A percentile compares a stretch with the other conserved stretches of the same genome.
Evolutionary conservation across 2,797 vertebrate genomes (phyloP).

Genomic region (Lophius americanus): DNA sequence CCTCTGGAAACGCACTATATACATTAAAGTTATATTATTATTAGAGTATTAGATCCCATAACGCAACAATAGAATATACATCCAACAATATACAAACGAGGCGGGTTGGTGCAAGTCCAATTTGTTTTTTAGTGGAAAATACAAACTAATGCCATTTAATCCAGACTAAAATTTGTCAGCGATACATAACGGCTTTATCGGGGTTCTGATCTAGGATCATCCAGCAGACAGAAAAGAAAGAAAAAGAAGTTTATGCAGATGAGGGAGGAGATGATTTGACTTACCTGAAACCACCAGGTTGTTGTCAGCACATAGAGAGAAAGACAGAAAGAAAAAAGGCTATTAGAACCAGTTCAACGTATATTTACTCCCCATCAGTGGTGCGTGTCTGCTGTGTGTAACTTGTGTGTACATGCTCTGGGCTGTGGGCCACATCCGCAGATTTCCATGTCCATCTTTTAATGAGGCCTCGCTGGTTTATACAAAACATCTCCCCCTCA

Average conservation of each 20-base stretch:
- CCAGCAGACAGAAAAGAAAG: slow-evolving; percentile 25
- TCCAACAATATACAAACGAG: slow-evolving; percentile 18
- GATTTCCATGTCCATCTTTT: slow-evolving; percentile 61
- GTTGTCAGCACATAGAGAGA: slow-evolving; percentile 58
- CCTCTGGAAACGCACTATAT: neutral
- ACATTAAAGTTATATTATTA: neutral
- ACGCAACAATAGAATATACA: slow-evolving; percentile 42
- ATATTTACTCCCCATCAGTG: neutral
- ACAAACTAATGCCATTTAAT: slow-evolving; percentile 38
- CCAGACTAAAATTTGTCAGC: slow-evolving; percentile 25
- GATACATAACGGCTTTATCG: slow-evolving; percentile 18
- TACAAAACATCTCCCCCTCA: slow-evolving; percentile 44
- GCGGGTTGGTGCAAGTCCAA: slow-evolving; percentile 14
- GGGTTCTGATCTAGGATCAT: slow-evolving; percentile 48
- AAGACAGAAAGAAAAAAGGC: slow-evolving; percentile 23
- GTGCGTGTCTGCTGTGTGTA: neutral
- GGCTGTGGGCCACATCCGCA: slow-evolving; percentile 61
- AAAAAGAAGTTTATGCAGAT: slow-evolving; percentile 25
- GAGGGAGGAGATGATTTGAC: slow-evolving; percentile 43
- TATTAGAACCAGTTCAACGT: slow-evolving; percentile 29
- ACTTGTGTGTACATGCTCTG: slow-evolving; percentile 9
- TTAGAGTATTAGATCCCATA: slow-evolving; percentile 32
- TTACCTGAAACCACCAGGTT: slow-evolving; percentile 67
- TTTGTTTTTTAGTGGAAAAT: slow-evolving; percentile 29
- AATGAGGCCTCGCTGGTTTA: slow-evolving; percentile 67